These are phyloP conservation scores for Charanyca ferruginea DNA, from an alignment of 2,888 invertebrate species.

Conservation along the genomic window DNA sequence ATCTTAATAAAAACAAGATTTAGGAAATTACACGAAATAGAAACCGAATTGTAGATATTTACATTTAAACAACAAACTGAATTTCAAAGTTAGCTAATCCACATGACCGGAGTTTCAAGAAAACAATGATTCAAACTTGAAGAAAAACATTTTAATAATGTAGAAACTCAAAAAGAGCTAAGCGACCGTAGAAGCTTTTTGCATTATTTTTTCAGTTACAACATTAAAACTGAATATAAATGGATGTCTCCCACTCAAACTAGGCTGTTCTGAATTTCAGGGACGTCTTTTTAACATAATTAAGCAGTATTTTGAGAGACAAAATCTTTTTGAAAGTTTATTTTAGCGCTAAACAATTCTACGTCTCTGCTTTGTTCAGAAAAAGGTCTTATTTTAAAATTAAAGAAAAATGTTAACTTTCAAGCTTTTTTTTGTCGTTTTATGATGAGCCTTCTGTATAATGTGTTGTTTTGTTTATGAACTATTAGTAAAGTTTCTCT, in stretches of 20 bases:
- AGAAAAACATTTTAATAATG: constrained; percentile 55
- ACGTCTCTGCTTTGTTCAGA: constrained; percentile 35
- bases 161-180: constrained; percentile 45
- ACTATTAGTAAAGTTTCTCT: no score
- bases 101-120: constrained; percentile 33
- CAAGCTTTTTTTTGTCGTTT: constrained; percentile 17
- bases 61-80: constrained; percentile 21
- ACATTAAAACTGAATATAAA: constrained; percentile 68
- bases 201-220: constrained; percentile 60
- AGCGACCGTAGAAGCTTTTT: constrained; percentile 39
- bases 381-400: constrained; percentile 49
- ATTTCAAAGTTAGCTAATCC: constrained; percentile 38
- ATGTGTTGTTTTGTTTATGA: constrained; percentile 3
- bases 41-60: constrained; percentile 2
- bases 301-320: constrained; percentile 62
- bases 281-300: constrained; percentile 65
- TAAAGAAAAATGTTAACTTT: constrained; percentile 38
- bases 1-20: not conserved
- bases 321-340: constrained; percentile 54
- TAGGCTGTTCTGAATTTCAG: constrained; percentile 60
- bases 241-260: constrained; percentile 60
- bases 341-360: constrained; percentile 57
- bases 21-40: not conserved
- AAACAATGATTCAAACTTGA: constrained; percentile 55
- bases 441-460: constrained; percentile 15